A percentile compares a stretch with the other conserved stretches of the same genome.
These are phyloP conservation scores for Brotula barbata DNA, from an alignment of 2,797 vertebrate species.

Conservation along the genomic window DNA sequence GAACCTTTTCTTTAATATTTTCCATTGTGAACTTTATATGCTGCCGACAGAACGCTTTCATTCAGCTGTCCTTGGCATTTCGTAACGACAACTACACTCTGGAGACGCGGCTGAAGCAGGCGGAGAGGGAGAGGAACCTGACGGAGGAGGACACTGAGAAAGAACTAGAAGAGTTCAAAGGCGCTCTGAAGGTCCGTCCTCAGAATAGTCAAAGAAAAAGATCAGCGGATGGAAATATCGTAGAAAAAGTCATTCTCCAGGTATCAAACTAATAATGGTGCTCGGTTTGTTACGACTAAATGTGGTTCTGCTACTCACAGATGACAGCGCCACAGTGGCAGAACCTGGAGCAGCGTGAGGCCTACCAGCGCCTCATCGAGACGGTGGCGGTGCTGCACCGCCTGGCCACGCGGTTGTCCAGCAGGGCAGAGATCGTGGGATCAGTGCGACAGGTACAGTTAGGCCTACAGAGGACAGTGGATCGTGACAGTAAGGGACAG, in stretches of 20 bases:
- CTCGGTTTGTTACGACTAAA: slow-evolving; percentile 3
- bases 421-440: slow-evolving; percentile 93
- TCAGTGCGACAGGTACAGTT: slow-evolving; percentile 89
- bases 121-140: slow-evolving; percentile 93
- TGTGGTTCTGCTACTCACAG: slow-evolving; percentile 70
- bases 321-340: slow-evolving; percentile 89
- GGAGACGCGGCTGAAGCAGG: slow-evolving; percentile 91
- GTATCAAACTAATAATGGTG: slow-evolving; percentile 14
- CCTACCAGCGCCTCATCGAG: slow-evolving; percentile 90
- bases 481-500: not conserved
- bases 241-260: slow-evolving; percentile 41
- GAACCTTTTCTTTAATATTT: too few relatives aligned
- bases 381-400: slow-evolving; percentile 88
- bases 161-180: slow-evolving; percentile 95
- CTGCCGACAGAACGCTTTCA: slow-evolving; percentile 98
- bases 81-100: slow-evolving; percentile 98
- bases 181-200: slow-evolving; percentile 85
- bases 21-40: too few relatives aligned
- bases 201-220: slow-evolving; percentile 11
- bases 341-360: slow-evolving; percentile 91
- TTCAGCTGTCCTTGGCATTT: slow-evolving; percentile 97
- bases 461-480: not conserved
- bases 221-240: slow-evolving; percentile 35
- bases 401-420: slow-evolving; percentile 90
- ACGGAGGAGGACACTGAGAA: slow-evolving; percentile 96